phyloP scores from a whole-genome alignment of 2,888 invertebrate species.

The Xylocampa areola region DNA sequence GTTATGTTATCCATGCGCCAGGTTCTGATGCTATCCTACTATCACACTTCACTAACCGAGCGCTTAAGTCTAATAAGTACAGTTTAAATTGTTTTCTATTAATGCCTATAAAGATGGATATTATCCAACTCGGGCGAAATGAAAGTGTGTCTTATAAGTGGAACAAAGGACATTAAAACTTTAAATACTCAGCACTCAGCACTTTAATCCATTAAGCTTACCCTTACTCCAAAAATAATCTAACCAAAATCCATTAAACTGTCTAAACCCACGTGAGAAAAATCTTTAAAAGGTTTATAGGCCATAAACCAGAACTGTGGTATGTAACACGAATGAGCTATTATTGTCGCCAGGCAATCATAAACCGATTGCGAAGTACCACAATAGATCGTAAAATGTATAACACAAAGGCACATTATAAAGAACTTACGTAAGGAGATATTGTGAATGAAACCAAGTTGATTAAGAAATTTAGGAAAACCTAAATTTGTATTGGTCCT shows the following conservation, averaged over 20 bases:
- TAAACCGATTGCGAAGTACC: slow-evolving; percentile 34
- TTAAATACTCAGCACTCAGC: too few relatives aligned
- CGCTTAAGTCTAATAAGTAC: too few relatives aligned
- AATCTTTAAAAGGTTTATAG: slow-evolving; percentile 18
- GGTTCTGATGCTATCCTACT: too few relatives aligned
- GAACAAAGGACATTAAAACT: too few relatives aligned
- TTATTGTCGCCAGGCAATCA: slow-evolving; percentile 39
- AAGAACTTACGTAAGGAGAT: slow-evolving; percentile 21
- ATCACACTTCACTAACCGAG: too few relatives aligned
- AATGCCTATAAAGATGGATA: too few relatives aligned
- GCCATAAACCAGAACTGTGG: slow-evolving; percentile 19
- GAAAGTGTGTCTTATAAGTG: too few relatives aligned
- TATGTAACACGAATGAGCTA: slow-evolving; percentile 25
- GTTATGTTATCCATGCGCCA: too few relatives aligned
- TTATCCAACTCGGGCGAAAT: too few relatives aligned
- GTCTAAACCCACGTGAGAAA: slow-evolving; percentile 24
- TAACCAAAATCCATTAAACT: slow-evolving; percentile 1
- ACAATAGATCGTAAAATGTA: slow-evolving; percentile 53
- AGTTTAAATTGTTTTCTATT: too few relatives aligned
- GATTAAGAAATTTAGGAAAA: slow-evolving; percentile 3
- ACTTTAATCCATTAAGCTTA: too few relatives aligned
- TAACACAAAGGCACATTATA: slow-evolving; percentile 38
- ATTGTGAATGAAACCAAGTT: slow-evolving; percentile 6
- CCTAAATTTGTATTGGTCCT: slow-evolving; percentile 1
- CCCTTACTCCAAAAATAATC: neutral